Percentiles rank a stretch among this genome's conserved stretches.
Conservation (phyloP, 2,888 invertebrate genomes). For the Idaea biselata region DNA sequence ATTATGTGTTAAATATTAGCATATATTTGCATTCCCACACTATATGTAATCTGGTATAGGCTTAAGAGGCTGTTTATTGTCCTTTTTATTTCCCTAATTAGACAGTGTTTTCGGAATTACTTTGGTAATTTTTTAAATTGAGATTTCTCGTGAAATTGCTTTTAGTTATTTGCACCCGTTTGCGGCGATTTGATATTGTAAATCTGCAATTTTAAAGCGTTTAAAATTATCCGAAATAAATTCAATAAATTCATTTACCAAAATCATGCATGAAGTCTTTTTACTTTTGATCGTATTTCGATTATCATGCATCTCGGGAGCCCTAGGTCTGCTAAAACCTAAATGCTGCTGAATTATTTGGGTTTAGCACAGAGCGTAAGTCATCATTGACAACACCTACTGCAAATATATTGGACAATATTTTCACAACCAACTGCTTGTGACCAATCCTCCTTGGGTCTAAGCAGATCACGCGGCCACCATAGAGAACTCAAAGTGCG, state of each 20-base stretch:
- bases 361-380: too few species aligned
- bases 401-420: too few species aligned
- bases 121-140: background rate
- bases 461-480: too few species aligned
- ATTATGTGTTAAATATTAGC: conserved; percentile 13
- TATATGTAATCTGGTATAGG: conserved; percentile 3
- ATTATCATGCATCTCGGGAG: too few species aligned
- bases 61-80: conserved; percentile 1
- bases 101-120: background rate
- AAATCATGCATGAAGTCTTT: background rate
- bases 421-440: too few species aligned
- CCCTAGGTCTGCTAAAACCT: too few species aligned
- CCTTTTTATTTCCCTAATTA: background rate
- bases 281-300: background rate
- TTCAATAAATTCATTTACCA: background rate
- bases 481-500: too few species aligned
- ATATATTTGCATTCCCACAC: conserved; percentile 11
- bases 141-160: background rate
- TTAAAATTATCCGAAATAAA: background rate
- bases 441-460: too few species aligned
- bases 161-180: background rate
- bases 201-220: background rate
- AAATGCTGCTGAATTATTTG: too few species aligned
- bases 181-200: background rate
- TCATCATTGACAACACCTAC: too few species aligned